Evolutionary conservation across 2,797 vertebrate genomes (phyloP).

Genomic region (Acestrorhynchus altus): DNA sequence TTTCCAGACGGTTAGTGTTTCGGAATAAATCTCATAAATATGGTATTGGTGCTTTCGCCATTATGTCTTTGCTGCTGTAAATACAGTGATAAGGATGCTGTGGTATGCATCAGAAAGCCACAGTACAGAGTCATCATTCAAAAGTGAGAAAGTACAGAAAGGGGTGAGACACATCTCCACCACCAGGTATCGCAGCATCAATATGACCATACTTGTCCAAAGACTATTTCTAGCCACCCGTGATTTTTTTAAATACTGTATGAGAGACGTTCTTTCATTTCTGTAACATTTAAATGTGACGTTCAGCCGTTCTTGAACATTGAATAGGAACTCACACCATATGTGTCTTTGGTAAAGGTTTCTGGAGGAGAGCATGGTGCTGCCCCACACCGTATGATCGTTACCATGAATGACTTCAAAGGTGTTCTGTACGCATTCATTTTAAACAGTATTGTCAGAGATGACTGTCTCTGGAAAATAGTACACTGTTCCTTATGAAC

Average conservation of each 20-base stretch:
- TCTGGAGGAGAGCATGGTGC: background rate
- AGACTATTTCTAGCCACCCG: too few relatives aligned
- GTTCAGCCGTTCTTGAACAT: too few relatives aligned
- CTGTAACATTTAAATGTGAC: too few relatives aligned
- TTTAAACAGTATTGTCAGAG: background rate
- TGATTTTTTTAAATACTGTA: too few relatives aligned
- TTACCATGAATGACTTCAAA: background rate
- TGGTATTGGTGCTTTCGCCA: background rate
- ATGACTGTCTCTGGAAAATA: background rate
- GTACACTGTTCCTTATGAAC: background rate
- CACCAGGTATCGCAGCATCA: background rate
- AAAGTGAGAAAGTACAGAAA: slow-evolving; percentile 29
- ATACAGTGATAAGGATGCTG: slow-evolving; percentile 19
- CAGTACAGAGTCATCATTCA: slow-evolving; percentile 25
- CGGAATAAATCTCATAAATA: background rate
- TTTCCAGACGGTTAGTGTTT: background rate
- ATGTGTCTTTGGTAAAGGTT: background rate
- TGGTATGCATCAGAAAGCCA: slow-evolving; percentile 46
- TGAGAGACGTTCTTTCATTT: too few relatives aligned
- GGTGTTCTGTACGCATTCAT: background rate
- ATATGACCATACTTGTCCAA: background rate
- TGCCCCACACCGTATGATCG: background rate
- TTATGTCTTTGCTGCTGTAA: background rate
- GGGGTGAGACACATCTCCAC: background rate
- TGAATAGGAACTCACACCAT: too few relatives aligned